Percentiles rank a stretch among this genome's conserved stretches.
phyloP scores from a whole-genome alignment of 2,113 vertebrate species.

The Oenanthe oenanthe region DNA sequence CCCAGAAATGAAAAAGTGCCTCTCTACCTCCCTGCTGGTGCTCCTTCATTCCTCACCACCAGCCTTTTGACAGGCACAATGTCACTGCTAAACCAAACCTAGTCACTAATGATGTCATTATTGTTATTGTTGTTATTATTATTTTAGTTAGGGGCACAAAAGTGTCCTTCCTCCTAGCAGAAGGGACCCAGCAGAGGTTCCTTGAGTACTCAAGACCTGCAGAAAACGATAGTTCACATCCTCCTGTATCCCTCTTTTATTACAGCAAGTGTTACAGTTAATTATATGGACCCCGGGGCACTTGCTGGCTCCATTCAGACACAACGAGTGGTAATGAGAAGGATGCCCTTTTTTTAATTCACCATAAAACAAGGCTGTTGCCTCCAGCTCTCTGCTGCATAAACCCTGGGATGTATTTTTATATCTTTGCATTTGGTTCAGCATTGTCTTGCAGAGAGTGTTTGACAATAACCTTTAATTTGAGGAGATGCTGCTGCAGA shows the following conservation, averaged over 20 bases:
- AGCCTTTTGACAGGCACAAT: background rate
- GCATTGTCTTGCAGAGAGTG: background rate
- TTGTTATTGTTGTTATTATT: accelerated
- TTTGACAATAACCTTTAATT: conserved; percentile 41
- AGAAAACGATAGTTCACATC: background rate
- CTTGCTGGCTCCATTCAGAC: background rate
- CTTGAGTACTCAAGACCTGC: background rate
- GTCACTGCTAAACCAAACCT: background rate
- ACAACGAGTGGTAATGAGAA: background rate
- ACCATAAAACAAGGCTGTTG: background rate
- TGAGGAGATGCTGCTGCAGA: background rate
- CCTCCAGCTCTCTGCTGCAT: background rate
- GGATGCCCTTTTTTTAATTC: background rate
- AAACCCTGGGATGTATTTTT: background rate
- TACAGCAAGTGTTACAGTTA: background rate
- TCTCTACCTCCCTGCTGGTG: background rate
- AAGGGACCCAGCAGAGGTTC: background rate
- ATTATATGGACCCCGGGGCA: background rate
- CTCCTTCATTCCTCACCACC: background rate
- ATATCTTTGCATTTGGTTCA: background rate
- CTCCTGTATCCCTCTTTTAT: background rate
- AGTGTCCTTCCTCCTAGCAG: background rate
- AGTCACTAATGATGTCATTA: accelerated
- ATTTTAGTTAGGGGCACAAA: background rate
- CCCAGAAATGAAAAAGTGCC: accelerated